Base-by-base conservation (phyloP, 37 sponge, comb jelly and placozoan species). In the Geodia barretti region DNA sequence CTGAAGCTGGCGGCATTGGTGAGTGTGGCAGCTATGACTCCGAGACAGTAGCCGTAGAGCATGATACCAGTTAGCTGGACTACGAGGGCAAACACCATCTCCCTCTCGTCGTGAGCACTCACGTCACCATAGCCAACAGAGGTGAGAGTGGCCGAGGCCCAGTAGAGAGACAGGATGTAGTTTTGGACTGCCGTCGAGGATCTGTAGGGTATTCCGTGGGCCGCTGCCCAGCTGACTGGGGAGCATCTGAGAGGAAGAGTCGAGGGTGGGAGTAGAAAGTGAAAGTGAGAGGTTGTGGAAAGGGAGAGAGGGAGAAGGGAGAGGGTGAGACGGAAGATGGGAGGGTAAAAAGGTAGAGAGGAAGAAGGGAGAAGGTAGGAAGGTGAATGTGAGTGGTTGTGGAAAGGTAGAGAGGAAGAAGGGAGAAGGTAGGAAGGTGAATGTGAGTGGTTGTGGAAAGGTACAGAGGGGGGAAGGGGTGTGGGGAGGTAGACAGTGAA, bases 81-180 rank as follows among this genome's bases (percentile, higher is more conserved):
- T 0, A 79, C 23, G 25, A 90, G 34, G 4, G 91, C 81, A 25
- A 87, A 38, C 5, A 87, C 47, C 77, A 74, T 88, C 75, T 94
- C 95, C 36, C 58, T 19, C 64, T n/a, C 64, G 54, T 73, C 84
- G 78, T 87, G 73, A 41, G 95, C 83, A 37, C 72, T 73, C 26
- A 94, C 80, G 43, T 94, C 95, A 72, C 95, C 95, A 70, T 90
- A 94, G 4, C 95, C 95, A 17, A 87, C 88, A 20, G 91, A 76
- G n/a, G 95, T 94, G 39, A 73, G 73, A 41, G 95, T 94, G 23
- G 91, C 80, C 17, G 88, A 65, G 37, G 91, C 68, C 88, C 88
- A 94, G 81, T 94, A 94, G 60, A 94, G 39, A 7, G 95, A 94
- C 23, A 76, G 74, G 64, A 94, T 43, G 61, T 94, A 94, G 71